phyloP scores from a whole-genome alignment of 2,888 invertebrate genomes.

The Podotricha telesiphe region DNA sequence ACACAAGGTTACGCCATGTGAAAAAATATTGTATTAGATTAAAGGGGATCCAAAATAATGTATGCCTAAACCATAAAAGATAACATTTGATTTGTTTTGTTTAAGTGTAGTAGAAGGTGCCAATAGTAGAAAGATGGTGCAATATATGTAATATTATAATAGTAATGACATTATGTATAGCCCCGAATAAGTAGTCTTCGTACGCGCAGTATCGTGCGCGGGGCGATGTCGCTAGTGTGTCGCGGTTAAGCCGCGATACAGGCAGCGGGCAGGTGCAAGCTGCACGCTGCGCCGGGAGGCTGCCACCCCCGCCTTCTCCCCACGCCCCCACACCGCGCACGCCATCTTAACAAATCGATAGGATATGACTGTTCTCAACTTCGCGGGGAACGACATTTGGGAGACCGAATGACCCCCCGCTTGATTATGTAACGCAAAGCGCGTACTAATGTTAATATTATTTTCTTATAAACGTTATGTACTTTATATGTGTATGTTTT shows the following conservation, averaged over 20 bases:
- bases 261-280: slow-evolving; percentile 75
- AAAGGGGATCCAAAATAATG: neutral
- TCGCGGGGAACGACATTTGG: slow-evolving; percentile 81
- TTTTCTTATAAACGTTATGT: neutral
- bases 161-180: neutral
- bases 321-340: slow-evolving; percentile 65
- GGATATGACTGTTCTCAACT: slow-evolving; percentile 84
- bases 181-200: slow-evolving; percentile 13
- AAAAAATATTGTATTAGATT: neutral
- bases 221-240: slow-evolving; percentile 51
- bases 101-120: too few relatives aligned
- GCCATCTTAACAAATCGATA: slow-evolving; percentile 85
- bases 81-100: neutral
- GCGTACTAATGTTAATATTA: slow-evolving; percentile 48
- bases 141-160: neutral
- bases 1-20: neutral
- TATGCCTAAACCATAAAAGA: neutral
- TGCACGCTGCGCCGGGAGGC: slow-evolving; percentile 79
- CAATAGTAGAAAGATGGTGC: neutral
- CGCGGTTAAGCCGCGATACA: slow-evolving; percentile 60
- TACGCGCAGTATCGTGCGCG: slow-evolving; percentile 32
- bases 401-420: slow-evolving; percentile 78
- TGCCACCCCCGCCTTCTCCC: slow-evolving; percentile 61
- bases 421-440: slow-evolving; percentile 63
- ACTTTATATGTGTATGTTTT: neutral